phyloP scores from a whole-genome alignment of 2,113 vertebrate genomes.

The Carettochelys insculpta region DNA sequence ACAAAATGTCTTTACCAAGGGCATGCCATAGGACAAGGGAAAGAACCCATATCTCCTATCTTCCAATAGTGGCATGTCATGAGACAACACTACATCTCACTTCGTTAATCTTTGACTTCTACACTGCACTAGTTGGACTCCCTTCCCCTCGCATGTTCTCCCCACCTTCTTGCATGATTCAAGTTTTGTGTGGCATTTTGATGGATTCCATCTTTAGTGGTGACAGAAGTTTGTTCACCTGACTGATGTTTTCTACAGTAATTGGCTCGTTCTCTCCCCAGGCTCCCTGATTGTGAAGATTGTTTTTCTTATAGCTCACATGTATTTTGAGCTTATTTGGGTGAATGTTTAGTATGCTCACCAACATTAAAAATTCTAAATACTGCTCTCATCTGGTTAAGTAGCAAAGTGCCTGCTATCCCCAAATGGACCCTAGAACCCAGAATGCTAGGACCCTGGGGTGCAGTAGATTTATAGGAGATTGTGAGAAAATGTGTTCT shows the following conservation, averaged over 20 bases:
- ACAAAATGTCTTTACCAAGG: not conserved
- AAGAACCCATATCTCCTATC: not conserved
- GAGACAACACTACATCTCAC: not conserved
- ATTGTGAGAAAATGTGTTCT: not conserved
- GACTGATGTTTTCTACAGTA: not conserved
- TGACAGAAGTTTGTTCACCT: not conserved
- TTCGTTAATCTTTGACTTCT: not conserved
- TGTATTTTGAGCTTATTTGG: not conserved
- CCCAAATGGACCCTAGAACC: not conserved
- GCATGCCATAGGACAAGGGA: not conserved
- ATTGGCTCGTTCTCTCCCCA: not conserved
- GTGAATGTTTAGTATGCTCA: not conserved
- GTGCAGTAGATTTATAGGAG: not conserved
- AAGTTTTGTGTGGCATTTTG: not conserved
- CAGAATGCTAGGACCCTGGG: not conserved
- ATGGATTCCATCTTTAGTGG: not conserved
- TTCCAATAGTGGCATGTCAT: not conserved
- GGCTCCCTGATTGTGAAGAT: not conserved
- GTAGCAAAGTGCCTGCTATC: not conserved
- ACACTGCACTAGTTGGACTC: not conserved
- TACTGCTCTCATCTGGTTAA: no score
- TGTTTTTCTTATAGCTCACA: not conserved
- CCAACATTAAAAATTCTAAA: not conserved
- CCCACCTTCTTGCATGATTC: not conserved
- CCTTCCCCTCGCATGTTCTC: not conserved